Conservation (phyloP, 2,797 vertebrate genomes). For the Scomberomorus guttatus region DNA sequence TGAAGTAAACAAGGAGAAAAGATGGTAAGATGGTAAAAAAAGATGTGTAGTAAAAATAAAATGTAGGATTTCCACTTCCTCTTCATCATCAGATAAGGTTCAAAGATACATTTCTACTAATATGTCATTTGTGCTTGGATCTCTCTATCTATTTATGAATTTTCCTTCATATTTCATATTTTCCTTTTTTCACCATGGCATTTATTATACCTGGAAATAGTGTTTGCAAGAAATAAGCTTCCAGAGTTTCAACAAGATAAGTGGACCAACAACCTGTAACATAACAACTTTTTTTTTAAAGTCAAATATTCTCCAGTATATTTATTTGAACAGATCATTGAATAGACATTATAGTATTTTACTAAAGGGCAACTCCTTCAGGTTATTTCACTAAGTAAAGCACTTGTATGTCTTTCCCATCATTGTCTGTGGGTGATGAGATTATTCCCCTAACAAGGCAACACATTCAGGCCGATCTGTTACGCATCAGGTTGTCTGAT, state of each 20-base stretch:
- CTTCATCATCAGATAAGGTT: not conserved
- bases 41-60: not conserved
- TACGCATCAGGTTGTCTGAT: conserved; percentile 78
- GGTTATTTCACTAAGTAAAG: conserved; percentile 19
- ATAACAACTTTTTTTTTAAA: not conserved
- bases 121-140: not conserved
- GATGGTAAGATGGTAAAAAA: not conserved
- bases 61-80: not conserved
- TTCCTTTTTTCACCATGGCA: not conserved
- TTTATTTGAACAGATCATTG: not conserved
- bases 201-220: not conserved
- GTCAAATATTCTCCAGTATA: not conserved
- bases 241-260: not conserved
- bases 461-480: conserved; percentile 70
- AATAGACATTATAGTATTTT: not conserved
- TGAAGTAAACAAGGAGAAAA: not conserved
- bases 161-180: not conserved
- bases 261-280: not conserved
- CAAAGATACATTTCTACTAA: not conserved
- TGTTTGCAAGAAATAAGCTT: not conserved
- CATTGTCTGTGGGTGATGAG: conserved; percentile 67
- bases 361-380: not conserved
- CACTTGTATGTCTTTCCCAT: conserved; percentile 39
- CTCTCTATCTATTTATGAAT: not conserved
- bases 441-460: conserved; percentile 83